Evolutionary conservation across 2,888 invertebrate species (phyloP).

Genomic region (Phorcus lineatus): DNA sequence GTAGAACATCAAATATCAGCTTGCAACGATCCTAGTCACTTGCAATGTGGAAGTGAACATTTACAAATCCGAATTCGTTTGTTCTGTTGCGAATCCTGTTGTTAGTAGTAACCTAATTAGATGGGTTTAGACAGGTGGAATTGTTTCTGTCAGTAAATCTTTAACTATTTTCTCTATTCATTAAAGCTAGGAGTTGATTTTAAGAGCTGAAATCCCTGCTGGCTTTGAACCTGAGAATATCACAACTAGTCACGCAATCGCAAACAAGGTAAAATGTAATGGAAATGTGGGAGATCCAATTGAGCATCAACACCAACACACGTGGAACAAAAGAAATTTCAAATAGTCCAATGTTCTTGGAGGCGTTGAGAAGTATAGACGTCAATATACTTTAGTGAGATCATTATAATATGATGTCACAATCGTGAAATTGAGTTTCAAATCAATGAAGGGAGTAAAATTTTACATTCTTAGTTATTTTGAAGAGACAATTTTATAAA

Average conservation of each 20-base stretch:
- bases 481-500: no score
- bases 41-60: not conserved
- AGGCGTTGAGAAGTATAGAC: no score
- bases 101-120: not conserved
- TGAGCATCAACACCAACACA: no score
- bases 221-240: not conserved
- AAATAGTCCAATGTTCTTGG: no score
- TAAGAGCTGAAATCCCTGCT: not conserved
- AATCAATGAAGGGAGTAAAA: no score
- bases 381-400: no score
- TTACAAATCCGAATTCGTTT: not conserved
- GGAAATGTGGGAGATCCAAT: not conserved
- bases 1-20: no score
- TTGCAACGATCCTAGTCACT: not conserved
- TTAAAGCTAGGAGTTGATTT: not conserved
- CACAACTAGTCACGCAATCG: not conserved
- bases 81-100: not conserved
- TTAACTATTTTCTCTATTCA: constrained; percentile 3
- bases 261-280: not conserved
- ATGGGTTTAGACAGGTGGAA: not conserved
- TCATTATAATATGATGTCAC: no score
- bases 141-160: constrained; percentile 3
- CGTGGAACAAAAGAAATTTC: no score
- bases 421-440: no score
- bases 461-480: no score